Evolutionary conservation across 2,888 invertebrate genomes (phyloP).

Genomic region (Tenodera sinensis): DNA sequence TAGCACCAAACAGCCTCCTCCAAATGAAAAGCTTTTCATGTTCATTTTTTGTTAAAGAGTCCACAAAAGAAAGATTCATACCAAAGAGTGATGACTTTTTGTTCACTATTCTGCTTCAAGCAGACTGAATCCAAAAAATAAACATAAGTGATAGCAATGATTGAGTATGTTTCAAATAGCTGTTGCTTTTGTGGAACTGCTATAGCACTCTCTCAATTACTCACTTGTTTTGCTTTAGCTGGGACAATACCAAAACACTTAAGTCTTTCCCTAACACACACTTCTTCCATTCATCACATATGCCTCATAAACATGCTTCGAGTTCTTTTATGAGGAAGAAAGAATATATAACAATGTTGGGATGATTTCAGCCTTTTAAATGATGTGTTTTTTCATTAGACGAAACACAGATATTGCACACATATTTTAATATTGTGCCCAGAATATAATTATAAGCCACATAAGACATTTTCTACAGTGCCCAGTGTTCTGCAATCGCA

Average conservation of each 20-base stretch:
- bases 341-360: neutral
- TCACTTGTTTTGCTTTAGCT: neutral
- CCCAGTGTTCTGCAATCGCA: neutral
- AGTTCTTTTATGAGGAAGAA: neutral
- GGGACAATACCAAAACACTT: neutral
- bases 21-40: neutral
- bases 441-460: neutral
- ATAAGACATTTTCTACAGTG: neutral
- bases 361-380: neutral
- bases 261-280: neutral
- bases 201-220: neutral
- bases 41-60: neutral
- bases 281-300: neutral
- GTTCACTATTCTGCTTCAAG: neutral
- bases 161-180: neutral
- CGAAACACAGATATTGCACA: neutral
- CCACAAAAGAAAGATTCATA: neutral
- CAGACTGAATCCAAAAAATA: neutral
- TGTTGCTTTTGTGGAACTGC: neutral
- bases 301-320: neutral
- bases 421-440: slow-evolving; percentile 10
- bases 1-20: neutral
- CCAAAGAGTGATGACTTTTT: neutral
- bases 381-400: slow-evolving; percentile 2
- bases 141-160: neutral